These are phyloP conservation scores for Gila orcuttii DNA, from an alignment of 2,113 vertebrate genomes.

Conservation along the genomic window DNA sequence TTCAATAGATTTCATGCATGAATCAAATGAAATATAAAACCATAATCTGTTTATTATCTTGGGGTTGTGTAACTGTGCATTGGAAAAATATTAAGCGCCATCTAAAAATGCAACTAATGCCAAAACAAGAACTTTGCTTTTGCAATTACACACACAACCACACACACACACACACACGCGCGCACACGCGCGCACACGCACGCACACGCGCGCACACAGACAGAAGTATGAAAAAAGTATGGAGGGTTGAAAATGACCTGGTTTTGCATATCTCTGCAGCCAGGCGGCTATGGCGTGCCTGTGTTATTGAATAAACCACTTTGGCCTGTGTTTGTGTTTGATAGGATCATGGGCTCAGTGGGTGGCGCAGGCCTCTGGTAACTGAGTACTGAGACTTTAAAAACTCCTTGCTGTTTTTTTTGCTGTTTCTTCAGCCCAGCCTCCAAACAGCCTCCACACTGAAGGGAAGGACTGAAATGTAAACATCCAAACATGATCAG, in stretches of 20 bases:
- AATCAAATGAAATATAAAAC: not conserved
- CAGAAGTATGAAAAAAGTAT: not conserved
- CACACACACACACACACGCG: not conserved
- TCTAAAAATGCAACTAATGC: not conserved
- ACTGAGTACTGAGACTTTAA: slow-evolving; percentile 50
- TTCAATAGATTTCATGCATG: not conserved
- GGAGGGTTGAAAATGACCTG: slow-evolving; percentile 23
- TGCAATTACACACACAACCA: not conserved
- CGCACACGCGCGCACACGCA: not conserved
- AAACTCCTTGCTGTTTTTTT: slow-evolving; percentile 50
- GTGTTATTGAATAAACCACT: slow-evolving; percentile 58
- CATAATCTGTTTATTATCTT: not conserved
- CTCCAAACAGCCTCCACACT: slow-evolving; percentile 41
- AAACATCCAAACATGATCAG: slow-evolving; percentile 57
- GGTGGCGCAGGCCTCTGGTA: slow-evolving; percentile 54
- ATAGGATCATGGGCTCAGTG: slow-evolving; percentile 60
- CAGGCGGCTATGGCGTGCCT: slow-evolving; percentile 47
- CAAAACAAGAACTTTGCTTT: not conserved
- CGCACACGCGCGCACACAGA: too few species aligned
- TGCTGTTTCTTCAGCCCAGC: slow-evolving; percentile 38
- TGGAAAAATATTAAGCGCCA: not conserved
- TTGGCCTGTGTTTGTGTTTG: slow-evolving; percentile 61
- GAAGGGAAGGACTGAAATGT: slow-evolving; percentile 48
- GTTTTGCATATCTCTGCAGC: slow-evolving; percentile 39
- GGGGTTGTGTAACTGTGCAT: not conserved